Evolutionary conservation across 1,140 invertebrate genomes (phyloP).

Genomic region (Whitmania pigra): DNA sequence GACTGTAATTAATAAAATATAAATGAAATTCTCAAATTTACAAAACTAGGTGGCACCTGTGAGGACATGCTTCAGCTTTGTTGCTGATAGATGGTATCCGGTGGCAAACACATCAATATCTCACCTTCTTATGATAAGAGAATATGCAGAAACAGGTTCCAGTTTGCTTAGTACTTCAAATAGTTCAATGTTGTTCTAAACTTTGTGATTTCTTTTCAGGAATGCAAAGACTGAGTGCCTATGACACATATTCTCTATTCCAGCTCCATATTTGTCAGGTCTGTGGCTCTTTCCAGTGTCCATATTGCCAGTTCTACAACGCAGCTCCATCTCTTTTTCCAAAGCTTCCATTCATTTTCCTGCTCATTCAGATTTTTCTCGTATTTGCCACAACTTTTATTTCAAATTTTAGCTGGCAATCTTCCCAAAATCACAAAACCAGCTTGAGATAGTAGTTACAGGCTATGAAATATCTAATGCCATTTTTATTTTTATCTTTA

Average conservation of each 20-base stretch:
- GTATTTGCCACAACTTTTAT: too few relatives aligned
- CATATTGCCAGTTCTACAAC: conserved; percentile 64
- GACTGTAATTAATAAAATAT: too few relatives aligned
- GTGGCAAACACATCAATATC: conserved; percentile 18
- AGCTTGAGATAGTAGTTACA: too few relatives aligned
- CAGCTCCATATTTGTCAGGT: conserved; percentile 88
- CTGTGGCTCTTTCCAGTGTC: conserved; percentile 94
- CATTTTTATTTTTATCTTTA: too few relatives aligned
- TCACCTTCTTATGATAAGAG: conserved; percentile 19
- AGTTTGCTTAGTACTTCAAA: background rate
- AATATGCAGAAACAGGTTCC: conserved; percentile 19
- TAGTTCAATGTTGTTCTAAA: background rate
- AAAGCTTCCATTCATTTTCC: too few relatives aligned
- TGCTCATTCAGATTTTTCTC: too few relatives aligned
- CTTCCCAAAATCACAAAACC: too few relatives aligned
- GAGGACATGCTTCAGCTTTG: conserved; percentile 20
- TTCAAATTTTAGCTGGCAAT: too few relatives aligned
- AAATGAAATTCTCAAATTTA: background rate
- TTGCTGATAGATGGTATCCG: conserved; percentile 20
- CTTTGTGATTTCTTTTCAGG: conserved; percentile 47
- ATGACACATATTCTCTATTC: conserved; percentile 74
- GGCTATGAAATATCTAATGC: too few relatives aligned
- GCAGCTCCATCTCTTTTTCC: conserved; percentile 16
- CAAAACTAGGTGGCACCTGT: background rate
- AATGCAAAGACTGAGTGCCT: conserved; percentile 83